A percentile compares a stretch with the other conserved stretches of the same genome.
phyloP scores from a whole-genome alignment of 1,140 invertebrate genomes.

The Macrosteles quadrilineatus region DNA sequence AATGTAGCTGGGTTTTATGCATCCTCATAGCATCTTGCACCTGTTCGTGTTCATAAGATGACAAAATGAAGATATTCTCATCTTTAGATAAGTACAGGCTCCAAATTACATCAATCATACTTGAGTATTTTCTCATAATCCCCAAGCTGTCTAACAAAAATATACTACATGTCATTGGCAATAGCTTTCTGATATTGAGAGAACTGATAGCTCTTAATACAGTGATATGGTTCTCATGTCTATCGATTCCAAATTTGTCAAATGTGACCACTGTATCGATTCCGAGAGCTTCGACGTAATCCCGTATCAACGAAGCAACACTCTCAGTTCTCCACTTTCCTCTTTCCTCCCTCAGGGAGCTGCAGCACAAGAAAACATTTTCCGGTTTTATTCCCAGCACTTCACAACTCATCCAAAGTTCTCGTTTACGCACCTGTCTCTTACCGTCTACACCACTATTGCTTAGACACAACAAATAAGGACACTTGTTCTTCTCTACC shows the following conservation, averaged over 20 bases:
- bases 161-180: slow-evolving; percentile 75
- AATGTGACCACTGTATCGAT: slow-evolving; percentile 89
- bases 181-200: slow-evolving; percentile 69
- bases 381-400: slow-evolving; percentile 73
- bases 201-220: slow-evolving; percentile 77
- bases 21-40: slow-evolving; percentile 73
- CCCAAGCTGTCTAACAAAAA: slow-evolving; percentile 83
- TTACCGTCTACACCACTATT: slow-evolving; percentile 74
- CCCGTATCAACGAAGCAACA: slow-evolving; percentile 69
- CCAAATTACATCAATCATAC: slow-evolving; percentile 78
- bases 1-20: slow-evolving; percentile 87
- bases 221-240: slow-evolving; percentile 86
- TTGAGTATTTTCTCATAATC: slow-evolving; percentile 84
- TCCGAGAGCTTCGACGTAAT: slow-evolving; percentile 69
- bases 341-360: slow-evolving; percentile 73
- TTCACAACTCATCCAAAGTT: slow-evolving; percentile 76
- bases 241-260: slow-evolving; percentile 86
- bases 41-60: slow-evolving; percentile 49
- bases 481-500: slow-evolving; percentile 59
- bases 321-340: slow-evolving; percentile 76
- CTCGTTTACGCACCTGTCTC: slow-evolving; percentile 67
- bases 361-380: slow-evolving; percentile 70
- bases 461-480: slow-evolving; percentile 86
- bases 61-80: slow-evolving; percentile 69
- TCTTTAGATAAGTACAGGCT: slow-evolving; percentile 72